A percentile compares a stretch with the other conserved stretches of the same genome.
These are phyloP conservation scores for Pantala flavescens DNA, from an alignment of 1,140 invertebrate species.

Conservation along the genomic window DNA sequence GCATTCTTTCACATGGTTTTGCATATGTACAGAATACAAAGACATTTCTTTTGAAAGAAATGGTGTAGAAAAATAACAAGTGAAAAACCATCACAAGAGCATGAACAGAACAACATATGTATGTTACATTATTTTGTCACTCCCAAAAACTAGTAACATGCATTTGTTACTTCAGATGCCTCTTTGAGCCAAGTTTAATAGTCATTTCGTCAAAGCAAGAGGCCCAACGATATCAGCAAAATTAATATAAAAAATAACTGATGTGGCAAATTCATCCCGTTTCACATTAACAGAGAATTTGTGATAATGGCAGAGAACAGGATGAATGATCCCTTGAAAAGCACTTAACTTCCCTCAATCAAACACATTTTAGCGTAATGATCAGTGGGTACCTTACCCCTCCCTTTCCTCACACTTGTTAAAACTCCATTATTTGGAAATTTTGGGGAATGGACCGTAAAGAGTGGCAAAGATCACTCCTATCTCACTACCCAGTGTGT, in stretches of 20 bases:
- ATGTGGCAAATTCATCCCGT: slow-evolving; percentile 16
- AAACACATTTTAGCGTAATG: not conserved
- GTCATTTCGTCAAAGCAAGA: slow-evolving; percentile 15
- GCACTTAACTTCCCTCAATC: not conserved
- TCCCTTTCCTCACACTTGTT: not conserved
- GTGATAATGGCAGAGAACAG: slow-evolving; percentile 12
- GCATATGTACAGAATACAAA: slow-evolving; percentile 15
- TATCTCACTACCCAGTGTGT: not conserved
- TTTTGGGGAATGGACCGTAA: not conserved
- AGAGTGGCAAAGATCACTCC: not conserved
- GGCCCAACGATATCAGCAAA: slow-evolving; percentile 17
- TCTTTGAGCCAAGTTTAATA: slow-evolving; percentile 15
- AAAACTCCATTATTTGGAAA: not conserved
- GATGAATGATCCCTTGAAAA: slow-evolving; percentile 7
- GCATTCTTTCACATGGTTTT: slow-evolving; percentile 12
- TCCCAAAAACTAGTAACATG: slow-evolving; percentile 17
- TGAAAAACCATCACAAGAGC: slow-evolving; percentile 21
- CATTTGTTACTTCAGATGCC: slow-evolving; percentile 17
- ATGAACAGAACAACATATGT: slow-evolving; percentile 18
- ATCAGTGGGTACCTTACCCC: not conserved
- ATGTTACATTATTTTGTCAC: slow-evolving; percentile 12
- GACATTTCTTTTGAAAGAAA: slow-evolving; percentile 16
- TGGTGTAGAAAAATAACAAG: slow-evolving; percentile 23
- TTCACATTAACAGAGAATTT: slow-evolving; percentile 14
- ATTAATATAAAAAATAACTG: slow-evolving; percentile 17